These are phyloP conservation scores for Popillia japonica DNA, from an alignment of 1,140 invertebrate species.

Conservation along the genomic window DNA sequence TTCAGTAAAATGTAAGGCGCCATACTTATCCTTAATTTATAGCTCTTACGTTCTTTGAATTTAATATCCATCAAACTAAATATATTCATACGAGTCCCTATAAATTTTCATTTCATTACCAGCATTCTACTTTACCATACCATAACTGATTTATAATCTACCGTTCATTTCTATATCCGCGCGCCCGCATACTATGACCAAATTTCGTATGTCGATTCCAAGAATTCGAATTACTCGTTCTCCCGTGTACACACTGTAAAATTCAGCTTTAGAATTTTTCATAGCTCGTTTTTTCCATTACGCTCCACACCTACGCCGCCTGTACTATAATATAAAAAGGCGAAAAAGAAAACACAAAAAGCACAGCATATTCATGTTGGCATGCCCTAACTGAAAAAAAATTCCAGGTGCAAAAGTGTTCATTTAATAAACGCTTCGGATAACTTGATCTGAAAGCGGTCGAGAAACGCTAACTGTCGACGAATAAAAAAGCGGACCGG, in stretches of 20 bases:
- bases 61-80: not conserved
- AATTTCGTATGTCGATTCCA: not conserved
- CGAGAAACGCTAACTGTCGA: slow-evolving; percentile 20
- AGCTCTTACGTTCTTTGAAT: no score
- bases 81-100: not conserved
- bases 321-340: slow-evolving; percentile 8
- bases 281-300: not conserved
- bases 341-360: slow-evolving; percentile 3
- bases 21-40: no score
- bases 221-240: not conserved
- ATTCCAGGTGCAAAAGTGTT: slow-evolving; percentile 30
- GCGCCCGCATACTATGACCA: not conserved
- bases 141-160: not conserved
- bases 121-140: not conserved
- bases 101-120: not conserved
- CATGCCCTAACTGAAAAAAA: slow-evolving; percentile 18
- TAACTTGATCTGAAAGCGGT: slow-evolving; percentile 31
- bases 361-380: slow-evolving; percentile 7
- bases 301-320: not conserved
- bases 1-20: no score
- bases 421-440: slow-evolving; percentile 30
- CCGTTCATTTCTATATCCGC: not conserved
- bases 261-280: not conserved
- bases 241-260: slow-evolving; percentile 1
- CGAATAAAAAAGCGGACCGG: not conserved